These are phyloP conservation scores for Homarus gammarus DNA, from an alignment of 2,888 invertebrate species.

Conservation along the genomic window DNA sequence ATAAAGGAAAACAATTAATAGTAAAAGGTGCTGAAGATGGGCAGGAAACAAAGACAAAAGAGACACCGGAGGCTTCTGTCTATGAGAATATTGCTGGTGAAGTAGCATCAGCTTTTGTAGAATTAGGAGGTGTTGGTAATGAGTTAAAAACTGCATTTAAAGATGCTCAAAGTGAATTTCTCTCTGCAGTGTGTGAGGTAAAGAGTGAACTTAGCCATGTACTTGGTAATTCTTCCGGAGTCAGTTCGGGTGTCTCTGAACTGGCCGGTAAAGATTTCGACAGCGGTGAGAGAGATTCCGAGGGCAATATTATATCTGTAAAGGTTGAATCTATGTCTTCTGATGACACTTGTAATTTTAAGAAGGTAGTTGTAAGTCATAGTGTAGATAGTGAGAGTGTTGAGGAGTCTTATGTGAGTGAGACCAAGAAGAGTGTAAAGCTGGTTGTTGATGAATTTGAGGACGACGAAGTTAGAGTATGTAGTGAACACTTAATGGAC, in stretches of 20 bases:
- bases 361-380: slow-evolving; percentile 17
- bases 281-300: slow-evolving; percentile 12
- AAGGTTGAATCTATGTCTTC: slow-evolving; percentile 2
- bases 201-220: slow-evolving; percentile 52
- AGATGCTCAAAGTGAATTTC: slow-evolving; percentile 57
- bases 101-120: slow-evolving; percentile 30
- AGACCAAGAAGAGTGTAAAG: slow-evolving; percentile 19
- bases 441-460: slow-evolving; percentile 4
- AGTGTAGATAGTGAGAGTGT: slow-evolving; percentile 11
- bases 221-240: slow-evolving; percentile 26
- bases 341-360: slow-evolving; percentile 22
- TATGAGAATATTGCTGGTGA: slow-evolving; percentile 39
- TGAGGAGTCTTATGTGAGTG: slow-evolving; percentile 12
- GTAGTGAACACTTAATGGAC: too few relatives aligned
- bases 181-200: slow-evolving; percentile 53
- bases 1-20: background rate
- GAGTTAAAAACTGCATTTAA: slow-evolving; percentile 55
- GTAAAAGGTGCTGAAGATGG: background rate
- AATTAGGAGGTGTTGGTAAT: slow-evolving; percentile 43
- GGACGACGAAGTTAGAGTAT: background rate
- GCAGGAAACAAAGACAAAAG: background rate
- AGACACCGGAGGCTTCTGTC: slow-evolving; percentile 3
- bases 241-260: slow-evolving; percentile 33
- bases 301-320: slow-evolving; percentile 19
- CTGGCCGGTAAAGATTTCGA: background rate